Base-by-base conservation (phyloP, 2,888 invertebrate species). In the Onchidella celtica region DNA sequence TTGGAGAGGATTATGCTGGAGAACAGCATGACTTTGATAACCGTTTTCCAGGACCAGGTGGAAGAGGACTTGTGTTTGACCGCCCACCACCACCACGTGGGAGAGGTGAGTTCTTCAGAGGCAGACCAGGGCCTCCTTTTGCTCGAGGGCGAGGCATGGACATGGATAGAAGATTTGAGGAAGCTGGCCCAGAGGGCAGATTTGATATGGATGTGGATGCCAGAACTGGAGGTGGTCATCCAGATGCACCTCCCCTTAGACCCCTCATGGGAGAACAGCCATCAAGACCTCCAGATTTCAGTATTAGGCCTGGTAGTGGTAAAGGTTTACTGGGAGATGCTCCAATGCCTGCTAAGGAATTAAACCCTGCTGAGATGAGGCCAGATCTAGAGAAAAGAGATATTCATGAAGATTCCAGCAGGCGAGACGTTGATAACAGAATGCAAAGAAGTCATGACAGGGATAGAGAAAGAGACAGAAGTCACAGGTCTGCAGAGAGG, bases 391-490 rank as follows among this genome's bases (percentile, higher is more conserved):
- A 70, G 38, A 72, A 74, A 27, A 74, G 55, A 57, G 66, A 79
- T 3, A 29, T 47, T 3, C 74, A 38, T 38, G 74, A 63, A 32
- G 73, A 81, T 32, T 36, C 77, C 32, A 34, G 68, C 1, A 74
- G 63, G 32, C 38, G 69, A 65, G 74, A 79, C 14, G 27, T 47
- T 34, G 84, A 79, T 17, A 66, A 65, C 55, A 59, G 70, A 32
- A 6, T 55, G 40, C 40, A 76, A 63, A 59, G 72, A 32, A 69
- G 59, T 34, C 14, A 61, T 61, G 83, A 83, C 29, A 79, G 81
- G 47, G 83, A 80, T 24, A 72, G 85, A 65, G 85, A 85, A 14
- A 69, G 82, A 34, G 81, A 80, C 57, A 74, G 73, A 14, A n/a
- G n/a, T n/a, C 36, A 81, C 38, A 74, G 82, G 21, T 72, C 82